These are phyloP conservation scores for Drosophila bifasciata DNA, from an alignment of 1,140 invertebrate genomes.

Conservation along the genomic window DNA sequence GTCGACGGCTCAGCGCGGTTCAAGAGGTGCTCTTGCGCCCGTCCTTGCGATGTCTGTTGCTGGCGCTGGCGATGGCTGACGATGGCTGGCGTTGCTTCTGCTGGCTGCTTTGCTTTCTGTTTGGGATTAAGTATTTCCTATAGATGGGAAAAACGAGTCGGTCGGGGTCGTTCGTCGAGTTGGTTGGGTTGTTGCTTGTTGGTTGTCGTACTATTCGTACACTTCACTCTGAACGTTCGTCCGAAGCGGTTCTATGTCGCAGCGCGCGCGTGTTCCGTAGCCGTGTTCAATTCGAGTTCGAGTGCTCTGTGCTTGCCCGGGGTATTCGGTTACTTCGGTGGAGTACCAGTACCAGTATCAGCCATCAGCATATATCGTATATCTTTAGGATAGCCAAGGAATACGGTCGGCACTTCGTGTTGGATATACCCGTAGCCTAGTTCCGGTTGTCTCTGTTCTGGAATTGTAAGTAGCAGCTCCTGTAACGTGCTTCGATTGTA, in stretches of 20 bases:
- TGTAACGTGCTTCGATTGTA: conserved; percentile 57
- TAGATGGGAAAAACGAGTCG: conserved; percentile 83
- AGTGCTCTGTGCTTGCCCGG: conserved; percentile 19
- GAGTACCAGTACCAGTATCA: no score
- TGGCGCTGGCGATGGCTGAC: conserved; percentile 24
- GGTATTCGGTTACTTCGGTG: no score
- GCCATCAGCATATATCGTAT: no score
- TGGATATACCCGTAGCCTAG: not conserved
- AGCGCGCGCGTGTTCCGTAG: conserved; percentile 27
- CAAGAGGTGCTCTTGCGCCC: conserved; percentile 33
- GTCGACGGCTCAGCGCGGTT: conserved; percentile 27
- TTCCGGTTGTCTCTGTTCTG: conserved; percentile 25
- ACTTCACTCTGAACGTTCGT: conserved; percentile 78
- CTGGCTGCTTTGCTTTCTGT: conserved; percentile 70
- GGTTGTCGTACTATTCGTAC: conserved; percentile 70
- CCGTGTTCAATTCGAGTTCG: conserved; percentile 6
- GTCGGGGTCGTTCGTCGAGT: conserved; percentile 62
- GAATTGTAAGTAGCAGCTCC: conserved; percentile 64
- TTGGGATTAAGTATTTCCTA: conserved; percentile 83
- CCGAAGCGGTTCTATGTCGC: conserved; percentile 65
- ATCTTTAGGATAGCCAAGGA: no score
- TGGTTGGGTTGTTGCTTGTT: conserved; percentile 40
- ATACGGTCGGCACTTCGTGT: no score
- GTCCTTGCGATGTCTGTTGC: conserved; percentile 40
- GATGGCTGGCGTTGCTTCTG: conserved; percentile 30